Evolutionary conservation across 1,140 invertebrate genomes (phyloP).

Genomic region (Geopemphigus sp.): DNA sequence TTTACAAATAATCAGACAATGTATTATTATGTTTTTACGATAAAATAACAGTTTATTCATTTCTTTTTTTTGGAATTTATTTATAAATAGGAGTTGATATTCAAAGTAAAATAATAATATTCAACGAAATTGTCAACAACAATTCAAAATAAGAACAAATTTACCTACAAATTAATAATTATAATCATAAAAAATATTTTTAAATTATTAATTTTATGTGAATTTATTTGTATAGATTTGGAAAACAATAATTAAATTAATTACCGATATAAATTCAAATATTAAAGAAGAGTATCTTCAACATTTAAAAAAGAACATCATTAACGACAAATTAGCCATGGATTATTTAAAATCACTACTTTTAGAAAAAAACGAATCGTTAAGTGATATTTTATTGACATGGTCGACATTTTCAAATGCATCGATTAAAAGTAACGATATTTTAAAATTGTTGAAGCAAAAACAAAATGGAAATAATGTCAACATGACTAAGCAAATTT

Average conservation of each 20-base stretch:
- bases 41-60: not conserved
- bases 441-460: too few relatives aligned
- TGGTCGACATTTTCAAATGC: not conserved
- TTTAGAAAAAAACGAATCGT: not conserved
- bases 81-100: not conserved
- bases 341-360: too few relatives aligned
- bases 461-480: too few relatives aligned
- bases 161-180: not conserved
- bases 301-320: not conserved
- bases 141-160: not conserved
- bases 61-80: not conserved
- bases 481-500: too few relatives aligned
- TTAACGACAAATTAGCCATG: not conserved
- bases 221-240: slow-evolving; percentile 1
- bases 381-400: too few relatives aligned
- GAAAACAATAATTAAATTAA: not conserved
- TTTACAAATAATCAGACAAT: not conserved
- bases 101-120: not conserved
- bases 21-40: not conserved
- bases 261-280: not conserved
- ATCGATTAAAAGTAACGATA: too few relatives aligned
- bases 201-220: not conserved
- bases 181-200: too few relatives aligned
- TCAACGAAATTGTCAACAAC: not conserved
- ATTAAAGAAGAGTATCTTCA: not conserved